These are phyloP conservation scores for Strix uralensis DNA, from an alignment of 2,113 vertebrate genomes.

Conservation along the genomic window DNA sequence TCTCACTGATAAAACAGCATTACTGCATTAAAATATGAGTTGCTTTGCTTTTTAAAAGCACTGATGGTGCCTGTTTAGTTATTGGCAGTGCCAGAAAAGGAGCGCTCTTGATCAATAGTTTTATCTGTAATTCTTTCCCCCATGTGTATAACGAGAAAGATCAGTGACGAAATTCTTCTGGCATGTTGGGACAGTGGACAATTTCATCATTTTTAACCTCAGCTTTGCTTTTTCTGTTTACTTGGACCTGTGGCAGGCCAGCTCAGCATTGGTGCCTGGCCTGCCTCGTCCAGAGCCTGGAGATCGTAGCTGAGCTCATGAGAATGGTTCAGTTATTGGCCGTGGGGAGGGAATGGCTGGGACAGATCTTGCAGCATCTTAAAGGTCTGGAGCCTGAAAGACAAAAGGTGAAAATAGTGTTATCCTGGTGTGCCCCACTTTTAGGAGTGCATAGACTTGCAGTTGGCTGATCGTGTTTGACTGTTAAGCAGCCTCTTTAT, in stretches of 20 bases:
- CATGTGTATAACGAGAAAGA: not conserved
- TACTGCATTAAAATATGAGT: not conserved
- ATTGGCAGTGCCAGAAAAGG: not conserved
- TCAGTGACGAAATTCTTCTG: not conserved
- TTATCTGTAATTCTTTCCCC: not conserved
- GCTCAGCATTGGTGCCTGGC: not conserved
- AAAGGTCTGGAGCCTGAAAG: not conserved
- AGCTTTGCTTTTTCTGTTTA: not conserved
- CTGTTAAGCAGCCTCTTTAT: not conserved
- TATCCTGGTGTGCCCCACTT: not conserved
- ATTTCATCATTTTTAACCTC: not conserved
- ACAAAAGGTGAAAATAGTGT: not conserved
- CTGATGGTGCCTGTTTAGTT: not conserved
- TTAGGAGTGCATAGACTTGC: not conserved
- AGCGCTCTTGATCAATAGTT: not conserved
- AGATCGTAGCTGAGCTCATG: not conserved
- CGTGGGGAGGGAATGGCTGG: not conserved
- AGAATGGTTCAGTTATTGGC: not conserved
- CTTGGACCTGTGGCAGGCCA: not conserved
- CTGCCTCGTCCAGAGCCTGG: not conserved
- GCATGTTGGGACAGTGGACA: not conserved
- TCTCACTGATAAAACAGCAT: not conserved
- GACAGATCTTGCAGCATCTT: not conserved
- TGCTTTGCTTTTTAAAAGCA: not conserved
- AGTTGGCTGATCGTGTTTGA: not conserved